These are phyloP conservation scores for Limnephilus marmoratus DNA, from an alignment of 2,888 invertebrate species.

Conservation along the genomic window DNA sequence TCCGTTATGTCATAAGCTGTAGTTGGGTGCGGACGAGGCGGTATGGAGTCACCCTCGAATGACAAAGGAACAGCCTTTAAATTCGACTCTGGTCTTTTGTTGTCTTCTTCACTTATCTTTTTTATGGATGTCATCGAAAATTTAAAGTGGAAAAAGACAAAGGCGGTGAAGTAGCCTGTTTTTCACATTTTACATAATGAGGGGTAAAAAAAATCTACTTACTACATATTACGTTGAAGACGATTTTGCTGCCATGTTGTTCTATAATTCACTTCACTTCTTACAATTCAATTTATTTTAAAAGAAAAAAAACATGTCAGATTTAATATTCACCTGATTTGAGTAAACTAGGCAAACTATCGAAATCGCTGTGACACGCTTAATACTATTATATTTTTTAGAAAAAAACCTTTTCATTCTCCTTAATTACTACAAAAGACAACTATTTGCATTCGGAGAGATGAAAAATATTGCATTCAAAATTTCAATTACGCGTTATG, in stretches of 20 bases:
- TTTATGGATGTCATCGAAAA: not conserved
- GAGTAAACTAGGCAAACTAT: no score
- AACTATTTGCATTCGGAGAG: no score
- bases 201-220: not conserved
- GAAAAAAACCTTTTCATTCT: no score
- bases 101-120: not conserved
- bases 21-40: not conserved
- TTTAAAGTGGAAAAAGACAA: not conserved
- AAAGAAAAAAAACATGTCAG: no score
- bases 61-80: not conserved
- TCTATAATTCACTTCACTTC: not conserved
- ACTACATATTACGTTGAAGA: not conserved
- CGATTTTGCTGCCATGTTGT: not conserved
- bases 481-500: no score
- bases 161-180: not conserved
- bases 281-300: no score
- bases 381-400: no score
- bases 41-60: not conserved
- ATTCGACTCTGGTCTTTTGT: not conserved
- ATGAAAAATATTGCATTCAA: no score
- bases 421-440: no score
- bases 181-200: not conserved
- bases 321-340: no score
- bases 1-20: not conserved
- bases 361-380: no score